Conservation (phyloP, 1,140 invertebrate species). For the Brachionus plicatilis region DNA sequence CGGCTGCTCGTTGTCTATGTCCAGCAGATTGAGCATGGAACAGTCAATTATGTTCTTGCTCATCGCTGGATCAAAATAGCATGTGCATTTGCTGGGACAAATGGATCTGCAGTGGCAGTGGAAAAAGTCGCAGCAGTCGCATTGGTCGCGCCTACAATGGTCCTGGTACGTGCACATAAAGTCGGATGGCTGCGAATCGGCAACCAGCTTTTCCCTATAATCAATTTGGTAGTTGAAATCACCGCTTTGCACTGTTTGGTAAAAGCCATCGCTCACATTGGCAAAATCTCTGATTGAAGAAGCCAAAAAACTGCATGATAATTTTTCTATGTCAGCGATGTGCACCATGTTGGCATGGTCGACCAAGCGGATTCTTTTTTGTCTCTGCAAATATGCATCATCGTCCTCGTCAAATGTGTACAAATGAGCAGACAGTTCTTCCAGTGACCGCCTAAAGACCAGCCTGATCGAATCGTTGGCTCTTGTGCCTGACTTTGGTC, state of each 20-base stretch:
- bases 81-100: conserved; percentile 22
- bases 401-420: background rate
- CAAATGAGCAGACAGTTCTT: background rate
- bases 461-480: background rate
- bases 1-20: background rate
- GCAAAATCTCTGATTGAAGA: background rate
- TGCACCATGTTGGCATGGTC: background rate
- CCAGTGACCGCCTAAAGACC: background rate
- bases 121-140: conserved; percentile 33
- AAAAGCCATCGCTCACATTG: background rate
- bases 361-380: background rate
- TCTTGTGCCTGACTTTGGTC: background rate
- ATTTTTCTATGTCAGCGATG: background rate
- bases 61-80: background rate
- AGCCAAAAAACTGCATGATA: background rate
- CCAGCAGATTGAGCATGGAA: background rate
- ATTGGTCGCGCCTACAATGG: background rate
- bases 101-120: conserved; percentile 33
- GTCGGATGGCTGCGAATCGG: background rate
- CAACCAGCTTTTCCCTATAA: background rate
- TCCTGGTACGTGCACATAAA: conserved; percentile 14
- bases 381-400: background rate
- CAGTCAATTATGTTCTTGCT: conserved; percentile 16
- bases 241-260: background rate
- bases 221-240: background rate